Evolutionary conservation across 2,888 invertebrate species (phyloP).

Genomic region (Xylophagus ater): DNA sequence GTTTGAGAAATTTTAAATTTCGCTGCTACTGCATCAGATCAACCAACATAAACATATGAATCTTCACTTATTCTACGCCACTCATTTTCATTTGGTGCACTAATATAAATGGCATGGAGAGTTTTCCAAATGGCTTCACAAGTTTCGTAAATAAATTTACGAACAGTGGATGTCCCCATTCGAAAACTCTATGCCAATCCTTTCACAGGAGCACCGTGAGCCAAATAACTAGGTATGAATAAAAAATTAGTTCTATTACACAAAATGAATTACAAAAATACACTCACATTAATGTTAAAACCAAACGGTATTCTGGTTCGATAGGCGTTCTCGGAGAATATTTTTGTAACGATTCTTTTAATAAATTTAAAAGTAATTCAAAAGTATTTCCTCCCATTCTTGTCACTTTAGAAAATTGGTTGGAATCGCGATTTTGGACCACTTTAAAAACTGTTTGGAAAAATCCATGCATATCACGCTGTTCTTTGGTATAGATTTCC

Average conservation of each 20-base stretch:
- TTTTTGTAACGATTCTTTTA: too few species aligned
- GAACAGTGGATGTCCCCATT: slow-evolving; percentile 1
- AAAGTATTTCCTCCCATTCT: too few species aligned
- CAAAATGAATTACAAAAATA: neutral
- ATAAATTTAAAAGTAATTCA: too few species aligned
- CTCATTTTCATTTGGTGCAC: neutral
- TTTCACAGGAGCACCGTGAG: neutral
- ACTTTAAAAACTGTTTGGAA: too few species aligned
- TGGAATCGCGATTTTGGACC: too few species aligned
- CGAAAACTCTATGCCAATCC: neutral
- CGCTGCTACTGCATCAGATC: too few species aligned
- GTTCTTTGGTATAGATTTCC: too few species aligned
- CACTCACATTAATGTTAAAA: neutral
- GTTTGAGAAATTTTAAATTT: too few species aligned
- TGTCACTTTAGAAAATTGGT: too few species aligned
- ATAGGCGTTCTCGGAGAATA: neutral
- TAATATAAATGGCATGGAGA: neutral
- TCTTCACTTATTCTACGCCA: neutral
- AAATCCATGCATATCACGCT: too few species aligned
- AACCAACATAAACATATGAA: neutral
- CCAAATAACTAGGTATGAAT: neutral
- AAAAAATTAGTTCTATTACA: neutral
- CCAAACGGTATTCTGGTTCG: neutral
- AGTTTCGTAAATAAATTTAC: slow-evolving; percentile 1
- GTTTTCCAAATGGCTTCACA: slow-evolving; percentile 2